Conservation (phyloP, 2,797 vertebrate species). For the Fistularia commersonii region DNA sequence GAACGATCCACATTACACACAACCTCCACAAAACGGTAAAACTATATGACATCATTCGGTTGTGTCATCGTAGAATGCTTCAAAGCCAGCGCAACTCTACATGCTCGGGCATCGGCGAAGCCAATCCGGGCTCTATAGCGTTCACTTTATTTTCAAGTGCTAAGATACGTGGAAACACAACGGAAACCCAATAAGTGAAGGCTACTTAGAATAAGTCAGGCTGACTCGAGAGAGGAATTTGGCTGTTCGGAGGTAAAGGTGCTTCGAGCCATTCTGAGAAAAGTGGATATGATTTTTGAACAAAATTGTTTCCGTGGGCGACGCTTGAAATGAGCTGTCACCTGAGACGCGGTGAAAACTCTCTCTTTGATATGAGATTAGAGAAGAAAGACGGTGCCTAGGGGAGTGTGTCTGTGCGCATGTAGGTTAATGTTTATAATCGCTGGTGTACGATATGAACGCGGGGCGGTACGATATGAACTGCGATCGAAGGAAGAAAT, state of each 20-base stretch:
- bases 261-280: slow-evolving; percentile 33
- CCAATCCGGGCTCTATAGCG: slow-evolving; percentile 41
- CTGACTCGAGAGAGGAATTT: slow-evolving; percentile 36
- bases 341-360: slow-evolving; percentile 65
- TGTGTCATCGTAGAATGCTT: slow-evolving; percentile 66
- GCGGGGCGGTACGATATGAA: too few species aligned
- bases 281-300: slow-evolving; percentile 65
- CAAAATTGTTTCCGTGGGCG: slow-evolving; percentile 70
- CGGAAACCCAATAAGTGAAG: slow-evolving; percentile 12
- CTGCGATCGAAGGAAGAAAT: too few species aligned
- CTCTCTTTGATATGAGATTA: slow-evolving; percentile 76
- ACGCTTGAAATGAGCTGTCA: slow-evolving; percentile 67
- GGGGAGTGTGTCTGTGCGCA: slow-evolving; percentile 33
- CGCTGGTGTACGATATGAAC: slow-evolving; percentile 19
- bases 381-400: slow-evolving; percentile 63
- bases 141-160: slow-evolving; percentile 25
- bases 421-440: slow-evolving; percentile 11
- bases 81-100: slow-evolving; percentile 55
- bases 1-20: slow-evolving; percentile 62
- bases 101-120: slow-evolving; percentile 28
- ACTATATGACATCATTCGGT: slow-evolving; percentile 66
- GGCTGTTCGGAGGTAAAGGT: slow-evolving; percentile 26
- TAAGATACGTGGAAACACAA: slow-evolving; percentile 16
- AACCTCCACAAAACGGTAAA: slow-evolving; percentile 61
- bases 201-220: slow-evolving; percentile 12